These are phyloP conservation scores for Lycorma delicatula DNA, from an alignment of 1,140 invertebrate genomes.

Conservation along the genomic window DNA sequence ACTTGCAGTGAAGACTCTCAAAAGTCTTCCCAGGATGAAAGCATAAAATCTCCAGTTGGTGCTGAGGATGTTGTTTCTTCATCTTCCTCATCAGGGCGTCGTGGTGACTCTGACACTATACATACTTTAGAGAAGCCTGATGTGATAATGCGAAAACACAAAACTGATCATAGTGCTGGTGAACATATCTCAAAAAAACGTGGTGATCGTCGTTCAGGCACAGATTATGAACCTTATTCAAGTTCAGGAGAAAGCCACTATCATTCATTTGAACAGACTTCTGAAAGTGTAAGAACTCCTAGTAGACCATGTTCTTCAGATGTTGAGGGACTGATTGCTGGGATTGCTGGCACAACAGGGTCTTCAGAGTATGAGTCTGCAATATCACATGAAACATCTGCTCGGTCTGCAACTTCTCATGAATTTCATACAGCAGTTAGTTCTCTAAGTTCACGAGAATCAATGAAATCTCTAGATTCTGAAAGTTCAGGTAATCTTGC, in stretches of 20 bases:
- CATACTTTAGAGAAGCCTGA: constrained; percentile 23
- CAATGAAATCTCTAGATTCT: constrained; percentile 80
- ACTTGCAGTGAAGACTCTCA: constrained; percentile 35
- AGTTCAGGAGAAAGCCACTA: constrained; percentile 86
- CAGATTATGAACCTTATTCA: constrained; percentile 64
- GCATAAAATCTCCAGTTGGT: constrained; percentile 33
- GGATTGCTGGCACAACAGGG: constrained; percentile 41
- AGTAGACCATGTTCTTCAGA: constrained; percentile 81
- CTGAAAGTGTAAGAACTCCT: constrained; percentile 46
- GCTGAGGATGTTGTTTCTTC: constrained; percentile 31
- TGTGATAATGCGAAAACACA: constrained; percentile 36
- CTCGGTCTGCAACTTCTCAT: constrained; percentile 59
- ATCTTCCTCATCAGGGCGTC: constrained; percentile 33
- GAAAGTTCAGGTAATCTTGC: constrained; percentile 79
- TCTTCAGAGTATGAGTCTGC: constrained; percentile 86
- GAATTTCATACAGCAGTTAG: constrained; percentile 79
- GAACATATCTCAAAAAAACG: constrained; percentile 18
- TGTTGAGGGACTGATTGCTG: constrained; percentile 60
- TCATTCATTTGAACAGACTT: constrained; percentile 74
- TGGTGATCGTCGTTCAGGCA: constrained; percentile 51
- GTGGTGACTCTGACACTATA: constrained; percentile 27
- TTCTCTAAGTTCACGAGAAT: constrained; percentile 74
- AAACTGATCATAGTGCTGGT: constrained; percentile 27
- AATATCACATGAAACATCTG: constrained; percentile 62
- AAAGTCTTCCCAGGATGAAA: constrained; percentile 32